Percentiles rank a stretch among this genome's conserved stretches.
These are phyloP conservation scores for Hirtodrosophila histrioides DNA, from an alignment of 2,888 invertebrate species.

Conservation along the genomic window DNA sequence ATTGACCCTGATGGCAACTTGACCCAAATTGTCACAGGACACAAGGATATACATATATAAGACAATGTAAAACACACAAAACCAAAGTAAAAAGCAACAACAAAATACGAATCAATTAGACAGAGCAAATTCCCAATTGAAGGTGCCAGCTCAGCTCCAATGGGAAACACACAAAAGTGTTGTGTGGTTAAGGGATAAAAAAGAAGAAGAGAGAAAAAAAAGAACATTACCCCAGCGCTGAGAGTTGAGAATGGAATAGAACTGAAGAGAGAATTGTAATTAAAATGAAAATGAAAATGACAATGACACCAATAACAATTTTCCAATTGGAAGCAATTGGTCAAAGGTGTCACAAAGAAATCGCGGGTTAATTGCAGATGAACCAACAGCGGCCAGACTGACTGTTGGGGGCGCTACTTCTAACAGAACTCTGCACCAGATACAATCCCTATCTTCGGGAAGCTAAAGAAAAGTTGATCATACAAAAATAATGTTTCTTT, in stretches of 20 bases:
- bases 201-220: slow-evolving; percentile 1
- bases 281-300: slow-evolving; percentile 11
- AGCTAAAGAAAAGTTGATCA: no score
- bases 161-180: slow-evolving; percentile 20
- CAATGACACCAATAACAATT: slow-evolving; percentile 32
- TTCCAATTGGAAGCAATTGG: slow-evolving; percentile 2
- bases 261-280: slow-evolving; percentile 1
- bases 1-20: slow-evolving; percentile 10
- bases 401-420: no score
- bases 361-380: no score
- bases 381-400: no score
- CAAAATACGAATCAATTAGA: slow-evolving; percentile 45
- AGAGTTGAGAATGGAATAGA: slow-evolving; percentile 4
- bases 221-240: not conserved
- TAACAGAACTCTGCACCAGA: no score
- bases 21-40: slow-evolving; percentile 23
- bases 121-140: slow-evolving; percentile 29
- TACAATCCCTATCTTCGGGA: no score
- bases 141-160: slow-evolving; percentile 1
- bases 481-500: no score
- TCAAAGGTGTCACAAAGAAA: no score
- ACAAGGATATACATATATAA: not conserved
- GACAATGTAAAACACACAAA: not conserved
- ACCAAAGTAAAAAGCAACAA: slow-evolving; percentile 8
- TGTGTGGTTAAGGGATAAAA: no score